These are phyloP conservation scores for Rhynchonycteris naso DNA, from an alignment of 2,797 vertebrate genomes.

Conservation along the genomic window DNA sequence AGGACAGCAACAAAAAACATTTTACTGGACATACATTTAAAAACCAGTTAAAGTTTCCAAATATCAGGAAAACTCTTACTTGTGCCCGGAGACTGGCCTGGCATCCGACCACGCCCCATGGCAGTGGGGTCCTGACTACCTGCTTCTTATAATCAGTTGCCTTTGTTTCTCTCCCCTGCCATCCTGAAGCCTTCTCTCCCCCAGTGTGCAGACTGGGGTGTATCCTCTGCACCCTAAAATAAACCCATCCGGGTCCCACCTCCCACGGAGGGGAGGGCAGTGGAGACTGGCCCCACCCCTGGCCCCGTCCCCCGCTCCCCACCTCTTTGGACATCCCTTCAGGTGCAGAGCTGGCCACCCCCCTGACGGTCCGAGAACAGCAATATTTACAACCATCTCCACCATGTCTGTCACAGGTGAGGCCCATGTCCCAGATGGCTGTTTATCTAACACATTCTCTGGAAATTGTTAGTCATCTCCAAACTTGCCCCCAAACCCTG, in stretches of 20 bases:
- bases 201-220: neutral
- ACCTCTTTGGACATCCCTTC: neutral
- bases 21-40: neutral
- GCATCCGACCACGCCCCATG: too few species aligned
- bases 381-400: too few species aligned
- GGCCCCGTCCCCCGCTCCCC: neutral
- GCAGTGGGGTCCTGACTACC: neutral
- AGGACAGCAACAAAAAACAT: neutral
- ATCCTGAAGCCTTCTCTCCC: neutral
- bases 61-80: neutral
- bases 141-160: neutral
- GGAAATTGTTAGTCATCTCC: neutral
- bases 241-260: fast-evolving
- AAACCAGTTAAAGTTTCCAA: neutral
- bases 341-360: neutral
- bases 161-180: neutral
- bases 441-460: neutral
- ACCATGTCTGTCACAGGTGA: neutral
- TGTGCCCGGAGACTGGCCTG: neutral
- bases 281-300: neutral
- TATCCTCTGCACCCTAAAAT: neutral
- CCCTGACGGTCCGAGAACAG: neutral
- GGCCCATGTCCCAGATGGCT: neutral
- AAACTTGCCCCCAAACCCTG: neutral
- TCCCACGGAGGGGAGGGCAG: neutral